Conservation (phyloP, 2,113 vertebrate genomes). For the Hypocryptadius cinnamomeus region DNA sequence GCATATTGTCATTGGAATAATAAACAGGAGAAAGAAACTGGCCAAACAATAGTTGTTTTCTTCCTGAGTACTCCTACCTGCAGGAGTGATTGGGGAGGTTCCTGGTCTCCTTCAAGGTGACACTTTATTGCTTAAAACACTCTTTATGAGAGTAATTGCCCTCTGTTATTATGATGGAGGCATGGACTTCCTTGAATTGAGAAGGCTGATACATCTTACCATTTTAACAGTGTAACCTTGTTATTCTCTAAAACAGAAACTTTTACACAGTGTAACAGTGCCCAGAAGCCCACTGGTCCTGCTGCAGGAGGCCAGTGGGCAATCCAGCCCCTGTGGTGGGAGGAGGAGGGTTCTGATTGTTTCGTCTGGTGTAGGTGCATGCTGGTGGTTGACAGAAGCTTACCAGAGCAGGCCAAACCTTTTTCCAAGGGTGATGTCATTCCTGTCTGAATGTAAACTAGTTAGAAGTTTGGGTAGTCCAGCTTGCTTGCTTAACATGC, state of each 20-base stretch:
- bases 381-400: neutral
- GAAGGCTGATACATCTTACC: neutral
- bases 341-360: neutral
- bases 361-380: neutral
- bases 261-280: neutral
- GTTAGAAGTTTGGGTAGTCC: slow-evolving; percentile 15
- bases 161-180: neutral
- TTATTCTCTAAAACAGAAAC: neutral
- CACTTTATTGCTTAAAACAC: neutral
- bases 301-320: neutral
- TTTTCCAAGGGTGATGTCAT: neutral
- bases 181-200: neutral
- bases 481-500: neutral
- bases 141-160: neutral
- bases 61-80: neutral
- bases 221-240: neutral
- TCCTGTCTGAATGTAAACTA: neutral
- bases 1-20: neutral
- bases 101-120: neutral
- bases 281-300: neutral
- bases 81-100: neutral
- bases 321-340: neutral
- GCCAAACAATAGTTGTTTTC: neutral
- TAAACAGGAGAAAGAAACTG: neutral
- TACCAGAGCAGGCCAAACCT: neutral